These are phyloP conservation scores for Recurvirostra avosetta DNA, from an alignment of 2,113 vertebrate genomes.

Conservation along the genomic window DNA sequence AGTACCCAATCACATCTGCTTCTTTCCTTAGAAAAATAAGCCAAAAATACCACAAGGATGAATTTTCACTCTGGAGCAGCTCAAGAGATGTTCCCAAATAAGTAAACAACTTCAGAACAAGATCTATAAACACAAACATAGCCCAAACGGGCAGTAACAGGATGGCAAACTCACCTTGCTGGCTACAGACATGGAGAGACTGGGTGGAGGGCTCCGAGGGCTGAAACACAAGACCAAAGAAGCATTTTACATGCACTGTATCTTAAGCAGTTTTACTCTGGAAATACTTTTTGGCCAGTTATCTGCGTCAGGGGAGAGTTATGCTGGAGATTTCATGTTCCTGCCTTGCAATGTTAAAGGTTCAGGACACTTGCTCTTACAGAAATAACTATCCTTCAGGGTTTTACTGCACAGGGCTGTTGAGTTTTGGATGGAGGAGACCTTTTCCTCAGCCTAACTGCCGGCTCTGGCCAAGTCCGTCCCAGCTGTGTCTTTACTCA, in stretches of 20 bases:
- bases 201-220: background rate
- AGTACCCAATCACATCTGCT: constrained; percentile 22
- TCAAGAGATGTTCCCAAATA: background rate
- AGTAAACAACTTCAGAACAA: constrained; percentile 10
- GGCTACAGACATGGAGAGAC: background rate
- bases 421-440: background rate
- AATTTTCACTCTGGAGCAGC: constrained; percentile 26
- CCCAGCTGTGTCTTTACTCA: background rate
- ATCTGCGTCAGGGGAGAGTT: background rate
- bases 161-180: background rate
- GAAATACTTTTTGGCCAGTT: background rate
- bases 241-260: background rate
- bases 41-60: constrained; percentile 55
- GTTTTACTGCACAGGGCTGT: background rate
- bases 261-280: background rate
- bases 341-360: background rate
- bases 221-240: constrained; percentile 34
- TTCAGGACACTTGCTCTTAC: background rate
- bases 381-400: background rate
- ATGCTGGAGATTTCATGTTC: background rate
- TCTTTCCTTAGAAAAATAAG: constrained; percentile 42
- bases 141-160: background rate
- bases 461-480: background rate
- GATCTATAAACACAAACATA: background rate
- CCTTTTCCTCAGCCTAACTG: background rate